Evolutionary conservation across 2,888 invertebrate species (phyloP).

Genomic region (Ariolimax columbianus): DNA sequence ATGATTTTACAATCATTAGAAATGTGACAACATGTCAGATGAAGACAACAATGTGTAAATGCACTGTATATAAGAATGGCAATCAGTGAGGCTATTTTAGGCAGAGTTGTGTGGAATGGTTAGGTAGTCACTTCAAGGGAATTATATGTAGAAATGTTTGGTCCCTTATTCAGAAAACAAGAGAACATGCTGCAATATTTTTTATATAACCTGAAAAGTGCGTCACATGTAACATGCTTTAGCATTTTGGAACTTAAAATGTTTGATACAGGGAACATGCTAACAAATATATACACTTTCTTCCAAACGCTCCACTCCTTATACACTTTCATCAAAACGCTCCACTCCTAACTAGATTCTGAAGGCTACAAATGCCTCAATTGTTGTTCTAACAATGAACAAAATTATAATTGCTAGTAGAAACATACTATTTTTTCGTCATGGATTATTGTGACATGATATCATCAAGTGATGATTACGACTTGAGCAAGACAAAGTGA

Average conservation of each 20-base stretch:
- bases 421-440: no score
- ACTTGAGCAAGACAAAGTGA: no score
- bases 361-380: no score
- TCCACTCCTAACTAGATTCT: no score
- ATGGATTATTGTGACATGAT: no score
- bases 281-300: background rate
- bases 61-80: slow-evolving; percentile 2
- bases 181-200: background rate
- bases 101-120: slow-evolving; percentile 19
- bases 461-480: no score
- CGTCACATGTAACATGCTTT: background rate
- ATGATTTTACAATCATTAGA: slow-evolving; percentile 11
- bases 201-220: background rate
- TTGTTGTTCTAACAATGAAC: no score
- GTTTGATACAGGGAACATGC: background rate
- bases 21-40: background rate
- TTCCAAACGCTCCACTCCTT: background rate
- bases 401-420: no score
- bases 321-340: background rate
- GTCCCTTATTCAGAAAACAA: background rate
- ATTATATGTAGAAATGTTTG: slow-evolving; percentile 19
- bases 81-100: background rate
- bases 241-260: background rate
- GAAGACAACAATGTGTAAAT: background rate
- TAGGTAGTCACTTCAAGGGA: background rate